Conservation (phyloP, 53 echinoderm and acorn worm genomes). For the Pentamera pediparva region DNA sequence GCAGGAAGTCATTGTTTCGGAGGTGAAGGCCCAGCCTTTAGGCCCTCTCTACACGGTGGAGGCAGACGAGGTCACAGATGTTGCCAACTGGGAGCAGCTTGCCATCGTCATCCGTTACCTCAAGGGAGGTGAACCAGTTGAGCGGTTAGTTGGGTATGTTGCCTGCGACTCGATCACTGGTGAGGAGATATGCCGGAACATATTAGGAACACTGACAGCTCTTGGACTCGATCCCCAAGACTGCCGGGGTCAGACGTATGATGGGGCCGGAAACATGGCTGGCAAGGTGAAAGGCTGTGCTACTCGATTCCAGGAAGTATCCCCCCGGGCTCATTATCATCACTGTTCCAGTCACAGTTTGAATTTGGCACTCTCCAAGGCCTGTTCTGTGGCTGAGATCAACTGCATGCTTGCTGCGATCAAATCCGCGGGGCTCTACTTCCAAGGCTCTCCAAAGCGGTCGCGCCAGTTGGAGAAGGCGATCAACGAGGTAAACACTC, state of each 20-base stretch:
- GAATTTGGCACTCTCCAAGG: background rate
- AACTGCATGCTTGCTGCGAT: background rate
- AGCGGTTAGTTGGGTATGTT: conserved; percentile 15
- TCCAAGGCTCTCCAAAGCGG: conserved; percentile 2
- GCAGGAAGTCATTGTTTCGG: conserved; percentile 14
- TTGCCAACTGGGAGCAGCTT: conserved; percentile 49
- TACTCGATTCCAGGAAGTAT: background rate
- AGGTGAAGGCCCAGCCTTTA: conserved; percentile 29
- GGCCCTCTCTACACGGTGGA: conserved; percentile 26
- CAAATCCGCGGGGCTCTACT: background rate
- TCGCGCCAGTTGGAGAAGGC: background rate
- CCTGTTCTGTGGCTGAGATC: background rate
- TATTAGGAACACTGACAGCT: background rate
- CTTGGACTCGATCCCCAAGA: conserved; percentile 1
- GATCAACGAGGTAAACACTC: background rate
- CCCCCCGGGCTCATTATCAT: background rate
- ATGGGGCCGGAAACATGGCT: conserved; percentile 51
- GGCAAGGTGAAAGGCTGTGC: conserved; percentile 34
- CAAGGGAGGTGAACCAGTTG: conserved; percentile 9
- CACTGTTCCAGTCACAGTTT: background rate
- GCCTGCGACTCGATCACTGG: conserved; percentile 29
- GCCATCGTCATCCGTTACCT: conserved; percentile 45
- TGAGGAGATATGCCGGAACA: background rate
- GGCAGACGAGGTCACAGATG: conserved; percentile 48
- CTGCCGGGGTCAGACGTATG: conserved; percentile 41